Base-by-base conservation (phyloP, 2,888 invertebrate genomes). In the Bruchidius siliquastri region DNA sequence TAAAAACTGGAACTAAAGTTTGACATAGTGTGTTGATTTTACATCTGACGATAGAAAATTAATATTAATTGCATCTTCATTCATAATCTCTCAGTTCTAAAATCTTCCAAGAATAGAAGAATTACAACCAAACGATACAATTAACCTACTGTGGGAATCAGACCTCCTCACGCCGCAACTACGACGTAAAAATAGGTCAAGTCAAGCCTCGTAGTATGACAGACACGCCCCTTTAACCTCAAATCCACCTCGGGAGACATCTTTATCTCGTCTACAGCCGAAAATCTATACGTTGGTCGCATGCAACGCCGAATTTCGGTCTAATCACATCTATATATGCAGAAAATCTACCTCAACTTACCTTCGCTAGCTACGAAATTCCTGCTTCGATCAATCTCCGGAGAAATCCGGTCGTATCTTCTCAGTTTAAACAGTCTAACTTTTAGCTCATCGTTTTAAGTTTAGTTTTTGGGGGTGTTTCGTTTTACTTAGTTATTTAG, bases 391-490 rank as follows among this genome's bases (percentile, higher is more conserved):
- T 49, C 49, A 26, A 26, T 8, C 26, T 8, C 8, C 26, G 8
- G 3, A 4, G 26, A 2, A 26, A 26, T 26, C 26, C 26, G 8
- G 26, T 26, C 18, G 3, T 13, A 13, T 49, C 49, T 49, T 49
- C 49, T 49, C 8, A 26, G 26, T 26, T 49, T 49, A 49, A n/a
- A 49, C 49, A 8, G 49, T 49, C 18, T 49, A 18, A 49, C 8
- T 49, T 49, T 49, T 49, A 49, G 49, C 18, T 49, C 13, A 13
- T 49, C 49, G 30, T 74, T 73, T 67, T 72, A 69, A 66, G 30
- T 70, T 71, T 71, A 72, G 8, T 77, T 76, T 73, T 49, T 49
- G 49, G 49, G 49, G 26, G 18, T 49, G 8, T 49, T 49, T 49
- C 0, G 1, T 49, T 49, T 13, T 8, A 49, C 13, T 49, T 49